Evolutionary conservation across 2,888 invertebrate genomes (phyloP), one percentile per base, ranked within the genome.

Genomic region (Nysson spinosus): DNA sequence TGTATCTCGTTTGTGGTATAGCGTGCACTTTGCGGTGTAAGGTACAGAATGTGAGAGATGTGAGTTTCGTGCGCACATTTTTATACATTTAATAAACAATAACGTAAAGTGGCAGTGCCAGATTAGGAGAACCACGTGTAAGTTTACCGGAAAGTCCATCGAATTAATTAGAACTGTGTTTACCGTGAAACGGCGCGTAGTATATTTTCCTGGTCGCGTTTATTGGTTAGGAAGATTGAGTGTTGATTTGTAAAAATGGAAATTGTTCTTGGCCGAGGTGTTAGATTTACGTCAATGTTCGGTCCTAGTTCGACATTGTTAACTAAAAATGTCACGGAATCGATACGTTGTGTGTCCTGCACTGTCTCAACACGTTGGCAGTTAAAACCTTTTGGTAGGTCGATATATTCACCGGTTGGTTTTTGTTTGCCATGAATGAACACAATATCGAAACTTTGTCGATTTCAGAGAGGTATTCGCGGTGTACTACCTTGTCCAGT

Each of bases 231-330:
- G 40, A 63, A 55, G 62, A 61, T 30, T 42, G n/a, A 65, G 58
- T 46, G 67, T 44, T 42, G 16, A 14, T 51, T 56, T 76, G 51
- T 37, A 49, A 79, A 66, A 56, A 82, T 82, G 82, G 79, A 79
- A 37, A 39, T 76, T 17, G 50, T 80, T 16, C 57, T 80, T 16
- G 55, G 58, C n/a, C 75, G 78, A n/a, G 70, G 71, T 22, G 9
- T 68, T 9, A 71, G 64, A 42, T 57, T 67, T n/a, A 39, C 71
- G 6, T 62, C 66, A 5, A 42, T 67, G 9, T 47, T 78, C 24
- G 54, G 74, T 40, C 60, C 60, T n/a, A 57, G 37, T 3, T 49
- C 66, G 0, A 32, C 40, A 14, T 46, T 64, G 4, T 7, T 65
- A 12, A 66, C 69, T 9, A 72, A 54, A 47, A 39, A 61, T 40